These are phyloP conservation scores for Leuctra nigra DNA, from an alignment of 2,888 invertebrate species.

Conservation along the genomic window DNA sequence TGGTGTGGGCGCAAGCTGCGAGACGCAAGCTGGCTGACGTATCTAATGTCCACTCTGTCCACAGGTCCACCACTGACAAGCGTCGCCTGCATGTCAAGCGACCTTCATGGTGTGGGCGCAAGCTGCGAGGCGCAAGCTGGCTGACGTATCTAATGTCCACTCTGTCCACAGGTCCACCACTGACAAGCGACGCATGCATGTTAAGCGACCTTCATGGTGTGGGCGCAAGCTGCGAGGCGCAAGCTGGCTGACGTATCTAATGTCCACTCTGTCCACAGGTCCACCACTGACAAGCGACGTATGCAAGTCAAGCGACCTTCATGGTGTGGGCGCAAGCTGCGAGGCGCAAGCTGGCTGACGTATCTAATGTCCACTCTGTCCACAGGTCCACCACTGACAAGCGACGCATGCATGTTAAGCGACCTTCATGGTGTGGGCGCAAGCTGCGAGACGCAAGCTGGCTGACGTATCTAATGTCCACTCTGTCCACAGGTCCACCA, in stretches of 20 bases:
- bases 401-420: slow-evolving; percentile 81
- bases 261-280: too few relatives aligned
- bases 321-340: too few relatives aligned
- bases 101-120: slow-evolving; percentile 99
- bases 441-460: slow-evolving; percentile 83
- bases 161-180: too few relatives aligned
- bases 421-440: slow-evolving; percentile 99
- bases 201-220: slow-evolving; percentile 98
- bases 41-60: too few relatives aligned
- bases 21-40: slow-evolving; percentile 81
- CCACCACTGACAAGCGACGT: too few relatives aligned
- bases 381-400: too few relatives aligned
- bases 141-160: too few relatives aligned
- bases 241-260: slow-evolving; percentile 85
- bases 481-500: too few relatives aligned
- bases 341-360: too few relatives aligned
- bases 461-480: too few relatives aligned
- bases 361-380: too few relatives aligned
- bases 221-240: slow-evolving; percentile 91
- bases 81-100: slow-evolving; percentile 85
- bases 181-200: slow-evolving; percentile 78
- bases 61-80: slow-evolving; percentile 76
- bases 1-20: slow-evolving; percentile 98
- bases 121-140: slow-evolving; percentile 83
- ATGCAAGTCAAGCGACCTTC: too few relatives aligned